Conservation (phyloP, 2,113 vertebrate genomes). For the Lichenostomus cassidix region DNA sequence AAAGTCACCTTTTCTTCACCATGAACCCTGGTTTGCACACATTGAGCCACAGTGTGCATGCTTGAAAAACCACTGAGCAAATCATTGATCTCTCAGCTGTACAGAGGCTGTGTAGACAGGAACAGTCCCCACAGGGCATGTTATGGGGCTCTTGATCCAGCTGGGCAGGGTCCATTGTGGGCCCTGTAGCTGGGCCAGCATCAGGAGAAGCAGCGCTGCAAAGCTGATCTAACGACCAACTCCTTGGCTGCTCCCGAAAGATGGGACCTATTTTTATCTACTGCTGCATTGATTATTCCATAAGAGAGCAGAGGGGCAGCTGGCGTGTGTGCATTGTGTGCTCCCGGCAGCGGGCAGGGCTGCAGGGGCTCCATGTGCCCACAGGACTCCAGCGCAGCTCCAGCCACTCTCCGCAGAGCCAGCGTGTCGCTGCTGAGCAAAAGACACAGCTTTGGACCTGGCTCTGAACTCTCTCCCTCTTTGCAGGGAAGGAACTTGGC, state of each 20-base stretch:
- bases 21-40: not conserved
- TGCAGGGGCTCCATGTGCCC: not conserved
- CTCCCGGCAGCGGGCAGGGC: not conserved
- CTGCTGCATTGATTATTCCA: constrained; percentile 53
- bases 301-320: not conserved
- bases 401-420: fast-evolving
- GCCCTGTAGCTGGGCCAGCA: not conserved
- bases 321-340: fast-evolving
- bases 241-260: constrained; percentile 10
- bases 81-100: not conserved
- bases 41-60: not conserved
- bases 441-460: not conserved
- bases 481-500: not conserved
- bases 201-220: fast-evolving
- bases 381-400: not conserved
- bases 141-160: not conserved
- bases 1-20: not conserved
- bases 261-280: constrained; percentile 50
- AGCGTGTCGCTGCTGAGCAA: not conserved
- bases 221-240: not conserved
- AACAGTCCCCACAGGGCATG: fast-evolving
- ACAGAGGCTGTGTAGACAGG: not conserved
- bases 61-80: not conserved
- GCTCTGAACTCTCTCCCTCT: not conserved
- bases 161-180: not conserved